A percentile compares a stretch with the other conserved stretches of the same genome.
These are phyloP conservation scores for Lasioglossum leucozonium DNA, from an alignment of 2,888 invertebrate genomes.

Conservation along the genomic window DNA sequence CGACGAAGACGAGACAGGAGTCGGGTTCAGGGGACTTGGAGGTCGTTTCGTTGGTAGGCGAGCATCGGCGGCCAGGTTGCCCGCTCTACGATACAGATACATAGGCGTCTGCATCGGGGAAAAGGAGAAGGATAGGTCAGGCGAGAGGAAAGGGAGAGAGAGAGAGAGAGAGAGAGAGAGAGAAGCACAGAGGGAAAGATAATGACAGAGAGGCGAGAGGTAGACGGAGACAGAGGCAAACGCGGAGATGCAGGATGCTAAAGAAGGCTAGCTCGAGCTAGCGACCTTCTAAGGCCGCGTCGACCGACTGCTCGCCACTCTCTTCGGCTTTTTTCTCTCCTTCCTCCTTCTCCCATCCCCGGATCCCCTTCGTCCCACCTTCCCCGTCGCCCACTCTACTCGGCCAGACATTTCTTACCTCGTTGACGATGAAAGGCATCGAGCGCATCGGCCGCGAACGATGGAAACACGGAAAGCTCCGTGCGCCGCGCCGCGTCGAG, in stretches of 20 bases:
- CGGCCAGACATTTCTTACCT: constrained; percentile 66
- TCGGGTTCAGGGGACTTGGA: constrained; percentile 48
- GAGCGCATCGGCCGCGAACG: constrained; percentile 55
- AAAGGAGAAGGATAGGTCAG: constrained; percentile 29
- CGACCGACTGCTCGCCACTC: constrained; percentile 74
- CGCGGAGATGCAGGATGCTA: constrained; percentile 75
- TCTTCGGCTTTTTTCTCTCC: constrained; percentile 71
- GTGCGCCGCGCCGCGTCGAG: background rate
- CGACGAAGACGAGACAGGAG: constrained; percentile 43
- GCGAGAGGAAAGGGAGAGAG: background rate
- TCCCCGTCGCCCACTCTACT: constrained; percentile 52
- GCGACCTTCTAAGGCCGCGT: constrained; percentile 82
- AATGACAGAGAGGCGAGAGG: constrained; percentile 37
- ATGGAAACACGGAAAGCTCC: constrained; percentile 56
- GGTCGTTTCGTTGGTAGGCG: constrained; percentile 59
- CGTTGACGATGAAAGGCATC: constrained; percentile 69
- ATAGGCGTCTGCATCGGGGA: constrained; percentile 47
- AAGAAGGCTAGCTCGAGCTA: constrained; percentile 81
- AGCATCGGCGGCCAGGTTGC: constrained; percentile 51
- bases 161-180: constrained; percentile 20
- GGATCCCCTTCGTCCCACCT: constrained; percentile 36
- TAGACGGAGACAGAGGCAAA: constrained; percentile 31
- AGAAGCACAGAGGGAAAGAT: background rate
- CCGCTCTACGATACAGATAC: constrained; percentile 55
- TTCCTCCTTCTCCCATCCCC: constrained; percentile 57